Evolutionary conservation across 2,113 vertebrate species (phyloP).

Genomic region (Sus scrofa): DNA sequence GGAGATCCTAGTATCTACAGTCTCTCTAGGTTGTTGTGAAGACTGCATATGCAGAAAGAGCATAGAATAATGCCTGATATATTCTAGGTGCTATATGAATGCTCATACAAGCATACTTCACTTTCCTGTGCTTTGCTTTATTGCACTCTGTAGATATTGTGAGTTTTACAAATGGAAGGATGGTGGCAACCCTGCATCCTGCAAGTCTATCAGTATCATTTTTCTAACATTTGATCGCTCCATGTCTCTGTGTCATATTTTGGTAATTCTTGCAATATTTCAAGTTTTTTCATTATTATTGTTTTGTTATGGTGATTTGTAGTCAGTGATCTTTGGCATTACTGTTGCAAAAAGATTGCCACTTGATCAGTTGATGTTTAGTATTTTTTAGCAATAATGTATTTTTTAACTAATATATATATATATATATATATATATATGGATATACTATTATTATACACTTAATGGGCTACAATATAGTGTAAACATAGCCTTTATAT

Average conservation of each 20-base stretch:
- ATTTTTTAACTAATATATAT: too few species aligned
- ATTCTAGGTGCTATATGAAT: not conserved
- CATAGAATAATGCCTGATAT: rapidly evolving
- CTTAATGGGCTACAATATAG: not conserved
- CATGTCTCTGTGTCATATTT: not conserved
- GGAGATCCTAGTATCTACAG: not conserved
- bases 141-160: not conserved
- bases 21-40: not conserved
- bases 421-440: too few species aligned
- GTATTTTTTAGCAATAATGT: not conserved
- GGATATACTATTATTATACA: too few species aligned
- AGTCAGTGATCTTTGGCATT: not conserved
- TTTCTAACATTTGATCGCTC: not conserved
- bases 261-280: not conserved
- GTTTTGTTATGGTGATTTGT: not conserved
- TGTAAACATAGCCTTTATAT: not conserved
- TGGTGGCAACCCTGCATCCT: not conserved
- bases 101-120: rapidly evolving
- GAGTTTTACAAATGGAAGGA: not conserved
- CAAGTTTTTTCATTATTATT: not conserved
- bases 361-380: not conserved
- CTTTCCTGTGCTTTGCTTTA: not conserved
- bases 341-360: not conserved
- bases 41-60: not conserved
- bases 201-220: not conserved